These are phyloP conservation scores for Atherinosoma microstoma DNA, from an alignment of 2,797 vertebrate genomes.

Conservation along the genomic window DNA sequence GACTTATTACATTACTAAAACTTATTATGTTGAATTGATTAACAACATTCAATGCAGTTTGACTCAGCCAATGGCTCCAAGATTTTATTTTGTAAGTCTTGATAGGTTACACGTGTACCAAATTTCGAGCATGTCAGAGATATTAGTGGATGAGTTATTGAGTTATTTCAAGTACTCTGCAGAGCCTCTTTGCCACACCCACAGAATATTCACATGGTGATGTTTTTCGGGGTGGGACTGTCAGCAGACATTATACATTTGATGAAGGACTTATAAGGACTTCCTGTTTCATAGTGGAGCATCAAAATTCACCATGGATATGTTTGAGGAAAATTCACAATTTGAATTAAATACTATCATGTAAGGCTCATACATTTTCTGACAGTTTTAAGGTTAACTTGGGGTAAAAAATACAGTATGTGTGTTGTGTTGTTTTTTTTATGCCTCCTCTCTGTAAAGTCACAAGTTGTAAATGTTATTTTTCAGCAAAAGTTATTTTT, in stretches of 20 bases:
- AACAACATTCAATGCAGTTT: background rate
- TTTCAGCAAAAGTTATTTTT: too few species aligned
- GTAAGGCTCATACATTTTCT: background rate
- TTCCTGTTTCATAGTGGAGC: background rate
- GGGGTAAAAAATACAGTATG: too few species aligned
- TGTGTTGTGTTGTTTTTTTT: too few species aligned
- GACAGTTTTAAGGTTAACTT: background rate
- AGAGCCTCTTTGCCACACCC: too few species aligned
- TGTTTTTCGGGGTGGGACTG: too few species aligned
- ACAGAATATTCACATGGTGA: too few species aligned
- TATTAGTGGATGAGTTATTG: background rate
- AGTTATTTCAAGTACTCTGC: background rate
- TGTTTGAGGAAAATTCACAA: background rate
- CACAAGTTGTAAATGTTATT: too few species aligned
- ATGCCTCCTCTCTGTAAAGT: too few species aligned
- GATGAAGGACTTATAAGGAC: too few species aligned
- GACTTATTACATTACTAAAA: background rate
- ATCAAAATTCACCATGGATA: background rate
- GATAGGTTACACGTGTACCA: background rate
- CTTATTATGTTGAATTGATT: background rate
- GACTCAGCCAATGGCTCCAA: background rate
- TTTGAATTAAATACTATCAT: background rate
- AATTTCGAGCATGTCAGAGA: background rate
- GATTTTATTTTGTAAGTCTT: too few species aligned
- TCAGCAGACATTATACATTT: too few species aligned